phyloP scores from a whole-genome alignment of 2,113 vertebrate genomes.

The Oncorhynchus keta region DNA sequence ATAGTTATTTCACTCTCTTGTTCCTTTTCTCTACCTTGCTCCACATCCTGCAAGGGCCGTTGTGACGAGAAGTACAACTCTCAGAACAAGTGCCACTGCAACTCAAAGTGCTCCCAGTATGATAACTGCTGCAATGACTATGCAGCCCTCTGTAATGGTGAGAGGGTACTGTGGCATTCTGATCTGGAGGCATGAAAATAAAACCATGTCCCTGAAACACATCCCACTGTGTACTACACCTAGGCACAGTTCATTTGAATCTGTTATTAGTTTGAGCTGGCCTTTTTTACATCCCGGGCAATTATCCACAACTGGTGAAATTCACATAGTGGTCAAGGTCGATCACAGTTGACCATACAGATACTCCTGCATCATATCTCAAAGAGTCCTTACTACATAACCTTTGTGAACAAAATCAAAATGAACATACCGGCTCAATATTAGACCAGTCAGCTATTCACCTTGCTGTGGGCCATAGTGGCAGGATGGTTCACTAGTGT shows the following conservation, averaged over 20 bases:
- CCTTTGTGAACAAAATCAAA: too few relatives aligned
- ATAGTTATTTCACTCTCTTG: too few relatives aligned
- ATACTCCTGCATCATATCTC: too few relatives aligned
- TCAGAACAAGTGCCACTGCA: conserved; percentile 79
- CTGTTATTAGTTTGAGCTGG: conserved; percentile 7
- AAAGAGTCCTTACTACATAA: too few relatives aligned
- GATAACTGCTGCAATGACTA: conserved; percentile 78
- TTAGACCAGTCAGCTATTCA: too few relatives aligned
- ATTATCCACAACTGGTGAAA: conserved; percentile 3
- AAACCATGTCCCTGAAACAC: not conserved
- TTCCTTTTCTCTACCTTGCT: too few relatives aligned
- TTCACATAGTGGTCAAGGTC: conserved; percentile 27
- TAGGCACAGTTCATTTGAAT: not conserved
- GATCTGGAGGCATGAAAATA: too few relatives aligned
- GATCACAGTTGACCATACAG: too few relatives aligned
- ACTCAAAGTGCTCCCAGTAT: conserved; percentile 61
- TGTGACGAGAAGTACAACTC: conserved; percentile 73
- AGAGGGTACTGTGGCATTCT: conserved; percentile 27
- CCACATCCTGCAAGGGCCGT: conserved; percentile 75
- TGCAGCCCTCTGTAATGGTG: conserved; percentile 68
- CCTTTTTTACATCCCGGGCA: not conserved
- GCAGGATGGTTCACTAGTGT: too few relatives aligned
- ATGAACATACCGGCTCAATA: too few relatives aligned
- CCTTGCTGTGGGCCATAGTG: too few relatives aligned
- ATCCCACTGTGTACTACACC: not conserved